A percentile compares a stretch with the other conserved stretches of the same genome.
These are phyloP conservation scores for Zaprionus tsacasi DNA, from an alignment of 1,140 invertebrate species.

Conservation along the genomic window DNA sequence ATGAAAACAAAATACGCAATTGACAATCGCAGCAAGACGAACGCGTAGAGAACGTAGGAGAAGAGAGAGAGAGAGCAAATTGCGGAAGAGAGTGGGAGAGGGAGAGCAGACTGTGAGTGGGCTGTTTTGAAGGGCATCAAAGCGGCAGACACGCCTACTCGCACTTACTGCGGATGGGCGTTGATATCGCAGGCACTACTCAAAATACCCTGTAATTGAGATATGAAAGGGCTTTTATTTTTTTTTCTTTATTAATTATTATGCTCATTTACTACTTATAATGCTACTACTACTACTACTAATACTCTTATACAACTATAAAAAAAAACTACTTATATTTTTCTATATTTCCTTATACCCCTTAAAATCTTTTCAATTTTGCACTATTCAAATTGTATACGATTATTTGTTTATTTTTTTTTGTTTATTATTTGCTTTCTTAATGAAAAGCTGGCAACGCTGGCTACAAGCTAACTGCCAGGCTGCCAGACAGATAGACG, in stretches of 20 bases:
- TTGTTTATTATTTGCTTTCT: background rate
- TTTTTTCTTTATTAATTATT: no score
- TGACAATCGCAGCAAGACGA: constrained; percentile 20
- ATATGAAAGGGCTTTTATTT: no score
- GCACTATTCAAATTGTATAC: background rate
- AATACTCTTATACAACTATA: no score
- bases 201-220: constrained; percentile 21
- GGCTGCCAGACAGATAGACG: background rate
- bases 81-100: background rate
- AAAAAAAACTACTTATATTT: no score
- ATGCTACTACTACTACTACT: no score
- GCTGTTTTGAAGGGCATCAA: constrained; percentile 18
- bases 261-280: no score
- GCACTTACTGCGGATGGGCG: background rate
- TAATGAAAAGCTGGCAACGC: background rate
- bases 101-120: background rate
- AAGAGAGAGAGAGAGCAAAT: background rate
- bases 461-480: background rate
- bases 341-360: background rate
- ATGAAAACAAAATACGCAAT: constrained; percentile 67
- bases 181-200: background rate
- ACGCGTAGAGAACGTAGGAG: constrained; percentile 3
- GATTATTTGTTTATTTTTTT: background rate
- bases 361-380: background rate
- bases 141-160: constrained; percentile 21